phyloP scores from a whole-genome alignment of 2,888 invertebrate genomes.

The Epinotia nisella region DNA sequence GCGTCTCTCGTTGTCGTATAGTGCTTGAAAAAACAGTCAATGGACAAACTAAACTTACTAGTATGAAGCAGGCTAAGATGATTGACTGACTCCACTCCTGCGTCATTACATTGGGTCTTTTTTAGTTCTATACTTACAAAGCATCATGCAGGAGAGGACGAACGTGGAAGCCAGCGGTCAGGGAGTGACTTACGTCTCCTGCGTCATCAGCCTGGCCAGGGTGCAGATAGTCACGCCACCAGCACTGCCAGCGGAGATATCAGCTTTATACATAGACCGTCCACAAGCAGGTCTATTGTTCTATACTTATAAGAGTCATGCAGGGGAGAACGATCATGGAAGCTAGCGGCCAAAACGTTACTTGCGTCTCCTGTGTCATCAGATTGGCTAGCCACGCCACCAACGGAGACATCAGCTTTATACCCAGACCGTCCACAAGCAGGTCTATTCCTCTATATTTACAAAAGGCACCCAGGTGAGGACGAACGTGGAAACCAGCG shows the following conservation, averaged over 20 bases:
- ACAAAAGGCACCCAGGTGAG: constrained; percentile 80
- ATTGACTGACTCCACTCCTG: too few relatives aligned
- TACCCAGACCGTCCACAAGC: constrained; percentile 73
- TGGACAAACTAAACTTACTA: too few relatives aligned
- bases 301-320: constrained; percentile 75
- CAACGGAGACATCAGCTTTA: constrained; percentile 79
- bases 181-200: constrained; percentile 67
- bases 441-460: constrained; percentile 50
- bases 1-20: too few relatives aligned
- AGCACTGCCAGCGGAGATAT: constrained; percentile 79
- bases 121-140: constrained; percentile 61
- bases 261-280: constrained; percentile 76
- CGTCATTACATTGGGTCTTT: too few relatives aligned
- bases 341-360: constrained; percentile 77
- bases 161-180: constrained; percentile 79
- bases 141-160: constrained; percentile 78
- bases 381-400: constrained; percentile 77
- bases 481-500: constrained; percentile 75
- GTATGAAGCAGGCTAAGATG: too few relatives aligned
- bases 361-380: constrained; percentile 69
- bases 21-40: too few relatives aligned
- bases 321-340: constrained; percentile 77
- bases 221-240: constrained; percentile 78
- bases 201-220: constrained; percentile 73
- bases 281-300: constrained; percentile 56